Conservation (phyloP, 2,888 invertebrate species). For the Thalpophila matura region DNA sequence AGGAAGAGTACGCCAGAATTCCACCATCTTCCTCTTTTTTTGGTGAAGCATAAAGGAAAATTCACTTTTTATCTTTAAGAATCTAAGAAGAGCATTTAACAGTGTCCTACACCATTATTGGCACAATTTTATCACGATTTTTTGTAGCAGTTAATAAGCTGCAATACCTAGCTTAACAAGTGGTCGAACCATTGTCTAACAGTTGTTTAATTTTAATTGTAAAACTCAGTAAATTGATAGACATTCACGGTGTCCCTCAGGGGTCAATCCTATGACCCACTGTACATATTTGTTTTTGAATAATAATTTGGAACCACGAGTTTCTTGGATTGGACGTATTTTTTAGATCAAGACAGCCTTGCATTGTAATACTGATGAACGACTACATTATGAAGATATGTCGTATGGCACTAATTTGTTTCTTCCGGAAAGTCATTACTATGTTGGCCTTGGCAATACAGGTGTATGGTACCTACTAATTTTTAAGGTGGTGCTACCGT, state of each 20-base stretch:
- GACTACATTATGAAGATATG: slow-evolving; percentile 18
- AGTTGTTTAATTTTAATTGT: too few species aligned
- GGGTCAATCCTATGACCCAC: neutral
- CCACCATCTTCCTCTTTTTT: too few species aligned
- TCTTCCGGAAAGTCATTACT: slow-evolving; percentile 52
- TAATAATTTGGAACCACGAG: neutral
- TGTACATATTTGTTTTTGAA: neutral
- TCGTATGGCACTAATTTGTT: slow-evolving; percentile 44
- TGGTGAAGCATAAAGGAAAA: too few species aligned
- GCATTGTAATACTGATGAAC: slow-evolving; percentile 15
- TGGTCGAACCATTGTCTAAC: neutral
- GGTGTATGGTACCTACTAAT: slow-evolving; percentile 10
- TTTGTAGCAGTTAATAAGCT: neutral
- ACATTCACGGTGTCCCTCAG: neutral
- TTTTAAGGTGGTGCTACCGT: neutral
- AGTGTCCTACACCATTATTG: neutral
- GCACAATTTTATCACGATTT: neutral
- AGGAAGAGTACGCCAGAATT: too few species aligned
- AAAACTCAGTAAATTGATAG: neutral
- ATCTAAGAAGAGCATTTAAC: neutral
- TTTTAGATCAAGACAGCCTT: slow-evolving; percentile 15
- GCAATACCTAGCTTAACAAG: neutral
- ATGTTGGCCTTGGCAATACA: slow-evolving; percentile 50
- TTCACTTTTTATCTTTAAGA: neutral
- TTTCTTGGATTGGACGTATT: neutral